Evolutionary conservation across 1,140 invertebrate species (phyloP), one percentile per base, ranked within the genome.

Genomic region (Geopemphigus sp.): DNA sequence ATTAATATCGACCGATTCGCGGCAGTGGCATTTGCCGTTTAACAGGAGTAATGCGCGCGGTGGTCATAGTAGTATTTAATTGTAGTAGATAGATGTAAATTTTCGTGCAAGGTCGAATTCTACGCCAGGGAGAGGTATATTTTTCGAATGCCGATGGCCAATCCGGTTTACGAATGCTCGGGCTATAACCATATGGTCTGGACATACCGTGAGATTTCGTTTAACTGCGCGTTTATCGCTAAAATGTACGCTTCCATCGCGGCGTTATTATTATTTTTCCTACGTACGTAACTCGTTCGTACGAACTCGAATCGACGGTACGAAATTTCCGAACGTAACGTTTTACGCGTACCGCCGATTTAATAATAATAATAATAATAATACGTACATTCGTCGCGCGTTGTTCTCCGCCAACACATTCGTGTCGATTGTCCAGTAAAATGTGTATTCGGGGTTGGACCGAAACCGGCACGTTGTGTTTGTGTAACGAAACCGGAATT

Each of bases 141-240:
- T 70, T 50, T 19, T 26, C 26, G 50, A 50, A n/a, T 14, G 66
- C 66, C 66, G 45, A 70, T 32, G 45, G 66, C 66, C 15, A 70
- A 53, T 70, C 66, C 66, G 66, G 66, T 70, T 70, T 47, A 50
- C n/a, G n/a, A 50, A 50, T 63, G 17, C 26, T 32, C 26, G 26
- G 61, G 17, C 26, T 63, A 66, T n/a, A 66, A 66, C 64, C 64
- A 66, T 66, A 66, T 66, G 64, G 64, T 47, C 22, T 32, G 39
- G 64, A 66, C 32, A 39, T 45, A 66, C 50, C 66, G 66, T 70
- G 66, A 53, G 66, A 70, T 70, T 53, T 70, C 22, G 64, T n/a
- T 1, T 19, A 39, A 39, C 19, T n/a, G n/a, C n/a, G 32, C 19
- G 63, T 39, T 63, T 32, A 17, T 63, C 29, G 61, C 61, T 63